A percentile compares a stretch with the other conserved stretches of the same genome.
Conservation (phyloP, 2,113 vertebrate species). For the Calyptommatus sinebrachiatus region DNA sequence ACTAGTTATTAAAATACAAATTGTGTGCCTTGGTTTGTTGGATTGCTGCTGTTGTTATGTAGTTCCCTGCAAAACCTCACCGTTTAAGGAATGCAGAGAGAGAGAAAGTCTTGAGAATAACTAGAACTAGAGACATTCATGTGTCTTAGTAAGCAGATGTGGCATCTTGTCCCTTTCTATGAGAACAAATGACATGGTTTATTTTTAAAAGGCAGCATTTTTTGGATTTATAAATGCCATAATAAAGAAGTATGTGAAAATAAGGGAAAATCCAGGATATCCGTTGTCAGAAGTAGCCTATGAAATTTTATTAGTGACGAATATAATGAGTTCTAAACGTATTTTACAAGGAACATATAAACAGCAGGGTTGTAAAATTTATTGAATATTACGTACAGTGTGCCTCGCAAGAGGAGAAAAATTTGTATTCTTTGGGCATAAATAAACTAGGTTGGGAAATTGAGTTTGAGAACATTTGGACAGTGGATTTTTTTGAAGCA, state of each 20-base stretch:
- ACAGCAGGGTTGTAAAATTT: conserved; percentile 73
- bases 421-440: conserved; percentile 58
- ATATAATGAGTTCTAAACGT: conserved; percentile 87
- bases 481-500: background rate
- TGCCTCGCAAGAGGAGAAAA: conserved; percentile 49
- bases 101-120: too few relatives aligned
- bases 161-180: conserved; percentile 30
- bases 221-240: conserved; percentile 23
- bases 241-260: conserved; percentile 43
- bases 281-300: conserved; percentile 58
- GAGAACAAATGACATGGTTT: conserved; percentile 30
- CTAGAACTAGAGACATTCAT: background rate
- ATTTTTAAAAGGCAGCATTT: conserved; percentile 37
- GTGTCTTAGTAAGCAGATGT: background rate
- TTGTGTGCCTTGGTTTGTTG: too few relatives aligned
- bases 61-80: too few relatives aligned
- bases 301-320: conserved; percentile 78
- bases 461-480: conserved; percentile 37
- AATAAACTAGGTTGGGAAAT: conserved; percentile 31
- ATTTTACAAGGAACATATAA: conserved; percentile 85
- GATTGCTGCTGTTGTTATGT: too few relatives aligned
- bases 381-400: conserved; percentile 65
- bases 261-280: conserved; percentile 57
- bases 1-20: too few relatives aligned
- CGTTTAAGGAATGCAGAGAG: too few relatives aligned